Conservation (phyloP, 2,113 vertebrate species). For the Dunckerocampus dactyliophorus region DNA sequence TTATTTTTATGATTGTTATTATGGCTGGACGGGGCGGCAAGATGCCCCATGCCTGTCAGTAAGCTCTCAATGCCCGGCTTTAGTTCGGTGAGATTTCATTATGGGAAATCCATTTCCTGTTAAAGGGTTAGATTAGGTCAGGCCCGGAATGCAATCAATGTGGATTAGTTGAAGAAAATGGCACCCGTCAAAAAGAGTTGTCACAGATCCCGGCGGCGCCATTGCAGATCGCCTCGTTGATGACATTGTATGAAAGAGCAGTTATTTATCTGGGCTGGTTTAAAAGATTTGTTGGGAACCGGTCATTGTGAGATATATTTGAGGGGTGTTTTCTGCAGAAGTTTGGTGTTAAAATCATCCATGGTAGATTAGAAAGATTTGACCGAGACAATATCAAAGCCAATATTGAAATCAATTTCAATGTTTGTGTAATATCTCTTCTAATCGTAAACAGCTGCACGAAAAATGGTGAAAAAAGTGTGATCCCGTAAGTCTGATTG, state of each 20-base stretch:
- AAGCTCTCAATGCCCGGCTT: slow-evolving; percentile 23
- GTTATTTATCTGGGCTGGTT: slow-evolving; percentile 1
- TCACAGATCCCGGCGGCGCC: not conserved
- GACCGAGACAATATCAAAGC: too few species aligned
- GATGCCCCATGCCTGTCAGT: slow-evolving; percentile 19
- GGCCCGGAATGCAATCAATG: slow-evolving; percentile 31
- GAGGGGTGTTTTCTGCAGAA: too few species aligned
- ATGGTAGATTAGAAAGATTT: too few species aligned
- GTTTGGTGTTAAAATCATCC: too few species aligned
- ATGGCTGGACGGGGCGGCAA: not conserved
- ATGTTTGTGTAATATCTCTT: too few species aligned
- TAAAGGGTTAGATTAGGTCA: slow-evolving; percentile 40
- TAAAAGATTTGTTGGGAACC: slow-evolving; percentile 8
- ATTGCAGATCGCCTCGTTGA: not conserved
- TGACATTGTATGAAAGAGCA: not conserved
- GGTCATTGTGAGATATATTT: too few species aligned
- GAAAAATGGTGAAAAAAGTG: too few species aligned
- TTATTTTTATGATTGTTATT: slow-evolving; percentile 3
- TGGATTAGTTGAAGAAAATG: slow-evolving; percentile 33
- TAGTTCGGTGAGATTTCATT: slow-evolving; percentile 46
- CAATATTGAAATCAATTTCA: too few species aligned
- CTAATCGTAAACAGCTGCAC: too few species aligned
- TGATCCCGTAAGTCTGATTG: too few species aligned
- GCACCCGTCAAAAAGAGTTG: not conserved
- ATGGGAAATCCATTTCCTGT: slow-evolving; percentile 52